Conservation (phyloP, 2,113 vertebrate genomes). For the Nerophis ophidion region DNA sequence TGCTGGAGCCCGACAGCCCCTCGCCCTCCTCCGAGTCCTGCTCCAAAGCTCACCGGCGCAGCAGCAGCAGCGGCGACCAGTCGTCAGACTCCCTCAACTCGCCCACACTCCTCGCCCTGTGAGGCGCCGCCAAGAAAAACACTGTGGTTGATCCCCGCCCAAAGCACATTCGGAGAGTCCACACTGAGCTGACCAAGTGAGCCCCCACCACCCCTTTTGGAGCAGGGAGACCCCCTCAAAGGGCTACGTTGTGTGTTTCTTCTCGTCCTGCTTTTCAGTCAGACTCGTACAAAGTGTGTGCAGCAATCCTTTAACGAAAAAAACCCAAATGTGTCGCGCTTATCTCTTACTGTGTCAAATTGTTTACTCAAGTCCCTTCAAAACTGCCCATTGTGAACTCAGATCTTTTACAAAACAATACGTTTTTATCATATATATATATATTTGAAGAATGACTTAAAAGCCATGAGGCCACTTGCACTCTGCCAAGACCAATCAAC, state of each 20-base stretch:
- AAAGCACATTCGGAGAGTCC: conserved; percentile 51
- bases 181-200: conserved; percentile 58
- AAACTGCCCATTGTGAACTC: conserved; percentile 17
- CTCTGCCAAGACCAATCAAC: conserved; percentile 64
- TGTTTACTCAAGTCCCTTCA: conserved; percentile 50
- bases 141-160: conserved; percentile 49
- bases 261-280: conserved; percentile 43
- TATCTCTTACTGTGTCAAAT: conserved; percentile 35
- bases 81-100: conserved; percentile 99
- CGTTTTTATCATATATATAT: conserved; percentile 25
- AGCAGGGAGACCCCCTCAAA: conserved; percentile 60
- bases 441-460: conserved; percentile 35
- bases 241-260: conserved; percentile 66
- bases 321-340: conserved; percentile 10
- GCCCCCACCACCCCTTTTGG: conserved; percentile 22
- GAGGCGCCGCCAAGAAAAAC: conserved; percentile 54
- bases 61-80: conserved; percentile 98
- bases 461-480: conserved; percentile 66
- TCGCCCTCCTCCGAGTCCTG: conserved; percentile 94
- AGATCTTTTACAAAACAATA: conserved; percentile 16
- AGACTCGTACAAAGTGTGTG: conserved; percentile 30
- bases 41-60: conserved; percentile 97
- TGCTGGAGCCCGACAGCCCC: conserved; percentile 93
- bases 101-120: conserved; percentile 94
- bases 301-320: conserved; percentile 12